These are phyloP conservation scores for Lasius fuliginosus DNA, from an alignment of 2,888 invertebrate genomes.

Conservation along the genomic window DNA sequence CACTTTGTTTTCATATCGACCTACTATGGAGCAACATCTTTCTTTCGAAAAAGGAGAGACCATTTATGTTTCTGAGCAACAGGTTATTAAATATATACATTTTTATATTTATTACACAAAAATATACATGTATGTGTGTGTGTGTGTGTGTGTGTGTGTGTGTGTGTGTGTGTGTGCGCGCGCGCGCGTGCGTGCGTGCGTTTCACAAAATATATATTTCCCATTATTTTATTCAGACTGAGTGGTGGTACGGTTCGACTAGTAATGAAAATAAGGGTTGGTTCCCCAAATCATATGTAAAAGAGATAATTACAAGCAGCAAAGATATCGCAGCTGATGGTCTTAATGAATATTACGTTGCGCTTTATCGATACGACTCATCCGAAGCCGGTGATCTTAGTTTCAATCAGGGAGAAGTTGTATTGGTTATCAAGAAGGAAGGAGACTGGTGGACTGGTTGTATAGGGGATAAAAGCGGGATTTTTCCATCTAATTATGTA, in stretches of 20 bases:
- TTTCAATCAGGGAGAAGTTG: constrained; percentile 94
- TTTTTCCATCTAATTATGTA: constrained; percentile 99
- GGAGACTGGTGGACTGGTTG: constrained; percentile 99
- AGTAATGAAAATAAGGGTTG: constrained; percentile 87
- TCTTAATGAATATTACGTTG: constrained; percentile 93
- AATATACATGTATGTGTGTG: too few species aligned
- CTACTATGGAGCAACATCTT: constrained; percentile 88
- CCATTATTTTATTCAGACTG: constrained; percentile 85
- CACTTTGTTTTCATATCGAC: constrained; percentile 88
- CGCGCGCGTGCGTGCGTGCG: too few species aligned
- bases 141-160: too few species aligned
- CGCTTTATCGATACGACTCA: constrained; percentile 96
- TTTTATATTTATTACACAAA: not conserved
- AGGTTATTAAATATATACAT: constrained; percentile 78
- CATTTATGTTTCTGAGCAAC: constrained; percentile 88
- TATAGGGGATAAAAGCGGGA: constrained; percentile 93
- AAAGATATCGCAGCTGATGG: constrained; percentile 80
- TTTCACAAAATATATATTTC: not conserved
- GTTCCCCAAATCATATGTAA: constrained; percentile 89
- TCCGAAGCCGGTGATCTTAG: constrained; percentile 96
- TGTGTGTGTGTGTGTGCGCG: too few species aligned
- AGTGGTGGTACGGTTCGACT: constrained; percentile 89
- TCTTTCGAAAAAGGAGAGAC: constrained; percentile 89
- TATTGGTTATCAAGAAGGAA: constrained; percentile 95
- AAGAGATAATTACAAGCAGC: constrained; percentile 75